Percentiles rank a stretch among this genome's conserved stretches.
Conservation (phyloP, 2,888 invertebrate species). For the Salticus scenicus region DNA sequence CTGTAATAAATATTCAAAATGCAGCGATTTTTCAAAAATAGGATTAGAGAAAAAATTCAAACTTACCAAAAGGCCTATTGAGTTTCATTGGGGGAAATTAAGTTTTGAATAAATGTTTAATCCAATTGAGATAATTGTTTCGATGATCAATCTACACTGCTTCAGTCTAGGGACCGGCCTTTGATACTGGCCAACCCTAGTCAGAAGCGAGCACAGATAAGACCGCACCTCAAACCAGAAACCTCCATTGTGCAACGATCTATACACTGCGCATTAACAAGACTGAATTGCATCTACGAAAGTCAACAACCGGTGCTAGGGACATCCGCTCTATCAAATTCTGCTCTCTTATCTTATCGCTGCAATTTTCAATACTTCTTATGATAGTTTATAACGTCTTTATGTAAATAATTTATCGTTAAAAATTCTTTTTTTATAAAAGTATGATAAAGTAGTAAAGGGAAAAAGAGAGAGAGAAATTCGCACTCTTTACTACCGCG, state of each 20-base stretch:
- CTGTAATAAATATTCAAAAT: neutral
- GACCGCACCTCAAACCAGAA: conserved; percentile 46
- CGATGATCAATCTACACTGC: conserved; percentile 46
- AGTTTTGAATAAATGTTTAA: conserved; percentile 38
- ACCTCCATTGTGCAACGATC: conserved; percentile 69
- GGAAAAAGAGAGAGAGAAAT: neutral
- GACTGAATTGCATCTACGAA: conserved; percentile 61
- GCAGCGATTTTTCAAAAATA: conserved; percentile 10
- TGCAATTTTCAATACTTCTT: neutral
- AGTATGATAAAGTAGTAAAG: neutral
- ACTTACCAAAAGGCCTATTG: conserved; percentile 53
- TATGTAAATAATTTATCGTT: neutral
- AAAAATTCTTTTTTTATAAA: neutral
- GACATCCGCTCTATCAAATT: conserved; percentile 52
- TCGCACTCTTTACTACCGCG: conserved; percentile 44
- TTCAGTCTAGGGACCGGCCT: conserved; percentile 68
- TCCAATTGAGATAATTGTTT: conserved; percentile 35
- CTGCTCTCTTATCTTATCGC: neutral
- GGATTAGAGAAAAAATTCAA: no score
- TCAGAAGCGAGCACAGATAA: conserved; percentile 62
- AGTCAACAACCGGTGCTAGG: conserved; percentile 65
- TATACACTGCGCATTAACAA: conserved; percentile 58
- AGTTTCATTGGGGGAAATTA: conserved; percentile 47
- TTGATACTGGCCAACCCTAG: conserved; percentile 61
- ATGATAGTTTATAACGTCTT: neutral